Base-by-base conservation (phyloP, 2,113 vertebrate species). In the Pimephales promelas region DNA sequence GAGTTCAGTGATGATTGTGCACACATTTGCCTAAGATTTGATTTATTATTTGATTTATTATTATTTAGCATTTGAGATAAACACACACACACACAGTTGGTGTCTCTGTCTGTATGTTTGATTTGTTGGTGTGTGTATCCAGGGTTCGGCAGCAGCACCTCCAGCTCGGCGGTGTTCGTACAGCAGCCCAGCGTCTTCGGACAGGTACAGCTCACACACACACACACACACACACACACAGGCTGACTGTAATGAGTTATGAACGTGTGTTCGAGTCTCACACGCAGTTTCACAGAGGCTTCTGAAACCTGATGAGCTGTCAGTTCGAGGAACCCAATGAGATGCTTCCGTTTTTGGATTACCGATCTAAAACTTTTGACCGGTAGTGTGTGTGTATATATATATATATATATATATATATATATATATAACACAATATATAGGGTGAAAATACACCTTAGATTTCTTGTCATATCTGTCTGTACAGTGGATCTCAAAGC, bases 171-270 rank as follows among this genome's bases (percentile, higher is more conserved):
- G 24, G 93, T 96, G 77, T 99, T 99, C 83, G 96, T 96, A 70
- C 97, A 98, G 79, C 95, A 95, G 40, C 34, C 95, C n/a, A 91
- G 88, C 13, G 91, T 98, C 80, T 99, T 99, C 84, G 97, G 97
- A 88, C 97, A 97, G 97, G 98, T 96, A 95, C 90, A 43, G 70
- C 36, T 9, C 36, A n/a, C 26, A 28, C 10, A 5, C 2, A 24
- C 16, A 52, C 28, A 57, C 22, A 22, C 14, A 56, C 16, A 56
- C 54, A 70, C 10, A 70, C 34, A 40, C 10, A 26, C 8, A 3
- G 31, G 2, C 3, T 31, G 31, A 31, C 28, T 28, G 31, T 31
- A 3, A 31, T 31, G 31, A 31, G 31, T 31, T 31, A 31, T 31
- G 31, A 31, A 31, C 31, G 31, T 31, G 5, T 40, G 28, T 64